Conservation (phyloP, 1,140 invertebrate species). For the Carposina sasakii region DNA sequence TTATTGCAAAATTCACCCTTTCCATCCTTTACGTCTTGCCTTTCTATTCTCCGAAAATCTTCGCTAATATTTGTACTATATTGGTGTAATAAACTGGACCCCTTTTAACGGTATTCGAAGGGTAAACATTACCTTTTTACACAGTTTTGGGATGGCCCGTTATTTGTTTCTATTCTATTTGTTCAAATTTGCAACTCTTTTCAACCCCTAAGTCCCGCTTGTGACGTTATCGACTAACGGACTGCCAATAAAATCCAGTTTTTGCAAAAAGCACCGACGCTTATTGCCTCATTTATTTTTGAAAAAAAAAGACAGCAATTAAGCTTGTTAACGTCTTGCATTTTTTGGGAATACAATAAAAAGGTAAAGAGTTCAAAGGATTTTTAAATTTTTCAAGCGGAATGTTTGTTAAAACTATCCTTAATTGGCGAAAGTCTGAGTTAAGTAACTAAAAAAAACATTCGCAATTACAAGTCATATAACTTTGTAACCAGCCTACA, state of each 20-base stretch:
- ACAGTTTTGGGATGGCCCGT: slow-evolving; percentile 2
- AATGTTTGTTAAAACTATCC: no score
- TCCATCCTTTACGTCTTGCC: slow-evolving; percentile 5
- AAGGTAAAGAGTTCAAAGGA: no score
- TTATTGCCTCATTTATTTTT: no score
- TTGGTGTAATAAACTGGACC: slow-evolving; percentile 11
- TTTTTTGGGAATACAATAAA: no score
- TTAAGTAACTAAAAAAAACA: no score
- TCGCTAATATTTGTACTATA: slow-evolving; percentile 9
- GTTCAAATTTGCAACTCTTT: slow-evolving; percentile 16
- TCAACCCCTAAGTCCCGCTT: neutral
- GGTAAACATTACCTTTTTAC: slow-evolving; percentile 2
- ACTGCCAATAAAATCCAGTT: neutral
- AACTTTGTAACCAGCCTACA: no score
- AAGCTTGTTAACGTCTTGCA: no score
- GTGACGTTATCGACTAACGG: slow-evolving; percentile 2
- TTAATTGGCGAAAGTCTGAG: slow-evolving; percentile 12
- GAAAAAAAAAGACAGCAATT: no score
- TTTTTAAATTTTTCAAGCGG: neutral
- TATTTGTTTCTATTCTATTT: slow-evolving; percentile 4
- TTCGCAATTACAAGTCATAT: no score
- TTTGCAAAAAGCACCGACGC: no score
- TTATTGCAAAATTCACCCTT: slow-evolving; percentile 11
- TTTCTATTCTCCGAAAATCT: slow-evolving; percentile 8
- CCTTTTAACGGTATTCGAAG: slow-evolving; percentile 10